Base-by-base conservation (phyloP, 2,888 invertebrate species). In the Metacarcinus magister region DNA sequence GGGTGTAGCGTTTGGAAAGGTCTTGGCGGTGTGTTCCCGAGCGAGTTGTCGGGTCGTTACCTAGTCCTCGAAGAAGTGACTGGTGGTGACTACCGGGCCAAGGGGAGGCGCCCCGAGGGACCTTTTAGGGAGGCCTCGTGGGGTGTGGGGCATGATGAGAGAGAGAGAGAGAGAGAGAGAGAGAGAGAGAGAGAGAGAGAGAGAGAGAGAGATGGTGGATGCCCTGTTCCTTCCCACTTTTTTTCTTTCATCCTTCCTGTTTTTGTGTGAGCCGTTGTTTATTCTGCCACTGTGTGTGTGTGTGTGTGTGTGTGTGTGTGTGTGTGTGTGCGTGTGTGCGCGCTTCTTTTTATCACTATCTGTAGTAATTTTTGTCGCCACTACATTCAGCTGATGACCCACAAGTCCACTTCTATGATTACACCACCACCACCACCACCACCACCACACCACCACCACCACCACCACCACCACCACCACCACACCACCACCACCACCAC, bases 81-180 rank as follows among this genome's bases (percentile, higher is more conserved):
- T 87, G 87, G 87, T 39, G 87, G 16, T 32, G 87, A 87, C 87
- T 87, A 39, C 39, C 87, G 87, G 39, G 32, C 87, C 39, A 39
- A 39, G 39, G 39, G 87, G 39, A 87, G 87, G 87, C 13, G 39
- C 39, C 87, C 39, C 87, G 3, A 39, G 87, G 39, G 87, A 87
- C 87, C 87, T 87, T 39, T 87, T 87, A 87, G 39, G 87, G 39
- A 32, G 39, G 87, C 39, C 39, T 87, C 87, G 16, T 87, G 87
- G n/a, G 87, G 87, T 39, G 87, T 87, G n/a, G 87, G 87, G 32
- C n/a, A 23, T 87, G 87, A 87, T 87, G 87, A 87, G 39, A 32
- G 39, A 87, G 75, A 82, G 75, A 82, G 75, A 82, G 75, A 82
- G 75, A 82, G 75, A 82, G 75, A 82, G 75, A 82, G 75, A 82